phyloP scores from a whole-genome alignment of 2,888 invertebrate species.

The Cheilosia vernalis region DNA sequence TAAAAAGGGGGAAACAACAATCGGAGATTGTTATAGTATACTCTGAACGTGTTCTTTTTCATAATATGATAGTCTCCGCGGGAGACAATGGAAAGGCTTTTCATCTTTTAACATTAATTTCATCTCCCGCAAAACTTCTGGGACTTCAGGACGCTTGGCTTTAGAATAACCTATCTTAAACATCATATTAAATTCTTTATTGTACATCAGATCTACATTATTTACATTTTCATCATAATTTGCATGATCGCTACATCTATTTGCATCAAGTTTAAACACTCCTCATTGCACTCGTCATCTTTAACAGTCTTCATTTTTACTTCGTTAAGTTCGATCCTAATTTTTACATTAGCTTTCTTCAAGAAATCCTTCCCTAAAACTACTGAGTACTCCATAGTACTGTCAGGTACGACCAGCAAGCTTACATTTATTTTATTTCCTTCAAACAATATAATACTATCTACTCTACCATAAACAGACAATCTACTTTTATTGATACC shows the following conservation, averaged over 20 bases:
- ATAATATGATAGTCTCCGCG: too few species aligned
- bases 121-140: neutral
- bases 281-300: neutral
- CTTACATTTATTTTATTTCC: slow-evolving; percentile 35
- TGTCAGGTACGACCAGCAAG: slow-evolving; percentile 62
- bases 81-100: too few species aligned
- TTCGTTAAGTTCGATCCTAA: too few species aligned
- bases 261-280: slow-evolving; percentile 35
- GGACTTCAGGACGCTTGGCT: slow-evolving; percentile 20
- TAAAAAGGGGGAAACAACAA: too few species aligned
- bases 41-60: too few species aligned
- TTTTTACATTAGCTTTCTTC: too few species aligned
- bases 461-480: slow-evolving; percentile 12
- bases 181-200: slow-evolving; percentile 31
- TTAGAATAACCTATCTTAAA: slow-evolving; percentile 36
- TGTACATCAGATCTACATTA: slow-evolving; percentile 11
- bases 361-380: too few species aligned
- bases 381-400: neutral
- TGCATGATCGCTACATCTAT: slow-evolving; percentile 33
- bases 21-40: too few species aligned
- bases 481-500: slow-evolving; percentile 53
- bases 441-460: slow-evolving; percentile 12
- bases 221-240: slow-evolving; percentile 22
- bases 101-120: too few species aligned
- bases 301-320: slow-evolving; percentile 20